These are phyloP conservation scores for Holothuria glaberrima DNA, from an alignment of 35 echinoderm and acorn worm genomes.

Conservation along the genomic window DNA sequence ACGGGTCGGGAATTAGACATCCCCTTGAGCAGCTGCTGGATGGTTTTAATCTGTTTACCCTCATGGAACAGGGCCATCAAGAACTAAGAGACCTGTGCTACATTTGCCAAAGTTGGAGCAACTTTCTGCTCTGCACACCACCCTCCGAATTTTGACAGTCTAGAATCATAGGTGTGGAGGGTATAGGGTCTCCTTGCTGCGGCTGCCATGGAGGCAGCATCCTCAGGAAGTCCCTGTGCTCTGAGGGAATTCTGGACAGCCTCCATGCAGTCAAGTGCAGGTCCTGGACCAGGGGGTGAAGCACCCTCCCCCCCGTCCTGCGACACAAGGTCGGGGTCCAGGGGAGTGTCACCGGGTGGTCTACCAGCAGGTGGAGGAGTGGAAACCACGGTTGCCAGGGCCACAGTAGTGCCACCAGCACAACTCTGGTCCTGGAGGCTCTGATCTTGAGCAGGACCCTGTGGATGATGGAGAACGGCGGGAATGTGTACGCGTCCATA, in stretches of 20 bases:
- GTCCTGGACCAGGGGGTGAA: neutral
- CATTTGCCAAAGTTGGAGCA: neutral
- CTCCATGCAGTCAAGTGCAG: slow-evolving; percentile 1
- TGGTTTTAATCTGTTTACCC: neutral
- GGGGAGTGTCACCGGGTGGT: neutral
- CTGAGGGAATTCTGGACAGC: neutral
- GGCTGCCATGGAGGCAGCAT: neutral
- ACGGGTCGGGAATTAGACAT: neutral
- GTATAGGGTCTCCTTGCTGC: neutral
- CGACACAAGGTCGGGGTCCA: neutral
- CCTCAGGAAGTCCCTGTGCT: neutral
- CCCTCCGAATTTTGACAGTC: neutral
- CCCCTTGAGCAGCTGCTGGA: neutral
- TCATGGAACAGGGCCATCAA: neutral
- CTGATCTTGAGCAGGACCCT: neutral
- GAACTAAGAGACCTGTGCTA: neutral
- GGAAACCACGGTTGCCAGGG: neutral
- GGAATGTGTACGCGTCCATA: neutral
- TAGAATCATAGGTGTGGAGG: neutral
- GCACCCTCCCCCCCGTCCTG: neutral
- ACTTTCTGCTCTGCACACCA: neutral
- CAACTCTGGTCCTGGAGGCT: neutral
- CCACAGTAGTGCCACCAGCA: neutral
- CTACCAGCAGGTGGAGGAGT: neutral
- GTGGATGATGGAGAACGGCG: neutral